A percentile compares a stretch with the other conserved stretches of the same genome.
phyloP scores from a whole-genome alignment of 2,888 invertebrate genomes.

The Fragum sueziense region DNA sequence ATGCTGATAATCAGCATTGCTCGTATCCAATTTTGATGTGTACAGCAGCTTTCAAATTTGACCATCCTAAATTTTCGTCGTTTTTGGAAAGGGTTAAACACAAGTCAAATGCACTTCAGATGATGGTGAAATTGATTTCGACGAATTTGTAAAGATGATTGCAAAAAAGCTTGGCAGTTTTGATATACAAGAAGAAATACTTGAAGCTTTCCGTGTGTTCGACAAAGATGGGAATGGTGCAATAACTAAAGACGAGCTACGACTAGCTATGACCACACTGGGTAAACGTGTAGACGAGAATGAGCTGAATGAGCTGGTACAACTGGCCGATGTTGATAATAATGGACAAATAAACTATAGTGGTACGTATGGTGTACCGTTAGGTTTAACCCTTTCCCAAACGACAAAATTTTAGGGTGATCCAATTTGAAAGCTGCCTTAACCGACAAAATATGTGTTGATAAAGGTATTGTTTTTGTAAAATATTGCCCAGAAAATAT shows the following conservation, averaged over 20 bases:
- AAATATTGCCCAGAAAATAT: no score
- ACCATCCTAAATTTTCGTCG: no score
- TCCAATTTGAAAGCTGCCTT: no score
- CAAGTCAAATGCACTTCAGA: constrained; percentile 88
- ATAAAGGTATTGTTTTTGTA: no score
- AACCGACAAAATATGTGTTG: no score
- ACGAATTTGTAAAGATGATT: constrained; percentile 99
- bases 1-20: no score
- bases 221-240: constrained; percentile 88
- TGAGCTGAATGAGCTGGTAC: constrained; percentile 99
- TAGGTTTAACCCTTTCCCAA: no score
- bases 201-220: constrained; percentile 99
- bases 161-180: constrained; percentile 99
- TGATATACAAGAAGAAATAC: constrained; percentile 98
- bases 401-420: no score
- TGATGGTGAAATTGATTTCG: constrained; percentile 99
- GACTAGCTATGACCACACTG: constrained; percentile 99
- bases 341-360: constrained; percentile 99
- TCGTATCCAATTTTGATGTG: no score
- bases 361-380: constrained; percentile 84
- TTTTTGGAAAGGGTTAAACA: no score
- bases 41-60: no score
- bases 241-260: constrained; percentile 98
- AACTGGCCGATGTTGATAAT: constrained; percentile 99
- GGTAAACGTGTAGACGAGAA: constrained; percentile 99